phyloP scores from a whole-genome alignment of 2,113 vertebrate species.

The Nothoprocta pentlandii region DNA sequence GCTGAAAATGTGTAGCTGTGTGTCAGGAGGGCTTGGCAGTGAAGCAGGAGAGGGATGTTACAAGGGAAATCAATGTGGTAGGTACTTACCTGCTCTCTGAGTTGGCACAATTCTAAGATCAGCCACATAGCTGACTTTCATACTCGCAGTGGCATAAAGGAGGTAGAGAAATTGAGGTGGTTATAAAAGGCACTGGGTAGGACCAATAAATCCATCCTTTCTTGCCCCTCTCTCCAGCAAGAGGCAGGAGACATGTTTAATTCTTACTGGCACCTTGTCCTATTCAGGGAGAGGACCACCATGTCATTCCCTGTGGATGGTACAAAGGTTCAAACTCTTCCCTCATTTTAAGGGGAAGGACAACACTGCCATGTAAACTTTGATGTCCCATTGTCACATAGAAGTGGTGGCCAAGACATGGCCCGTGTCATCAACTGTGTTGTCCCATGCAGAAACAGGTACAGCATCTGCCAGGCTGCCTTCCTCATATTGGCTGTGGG shows the following conservation, averaged over 20 bases:
- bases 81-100: neutral
- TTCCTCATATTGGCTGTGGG: fast-evolving
- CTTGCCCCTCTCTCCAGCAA: neutral
- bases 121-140: neutral
- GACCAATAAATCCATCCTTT: neutral
- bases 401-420: too few relatives aligned
- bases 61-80: neutral
- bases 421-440: neutral
- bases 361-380: too few relatives aligned
- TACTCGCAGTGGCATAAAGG: neutral
- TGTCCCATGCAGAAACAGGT: neutral
- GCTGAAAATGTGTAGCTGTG: neutral
- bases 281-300: neutral
- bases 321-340: neutral
- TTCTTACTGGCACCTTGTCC: neutral
- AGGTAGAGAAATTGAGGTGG: neutral
- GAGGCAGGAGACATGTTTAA: neutral
- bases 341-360: too few relatives aligned
- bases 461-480: neutral
- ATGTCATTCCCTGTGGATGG: neutral
- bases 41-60: fast-evolving
- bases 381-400: too few relatives aligned
- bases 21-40: neutral
- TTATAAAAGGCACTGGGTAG: neutral
- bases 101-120: neutral